Percentiles rank a stretch among this genome's conserved stretches.
phyloP scores from a whole-genome alignment of 2,113 vertebrate genomes.

The Neopipo cinnamomea region DNA sequence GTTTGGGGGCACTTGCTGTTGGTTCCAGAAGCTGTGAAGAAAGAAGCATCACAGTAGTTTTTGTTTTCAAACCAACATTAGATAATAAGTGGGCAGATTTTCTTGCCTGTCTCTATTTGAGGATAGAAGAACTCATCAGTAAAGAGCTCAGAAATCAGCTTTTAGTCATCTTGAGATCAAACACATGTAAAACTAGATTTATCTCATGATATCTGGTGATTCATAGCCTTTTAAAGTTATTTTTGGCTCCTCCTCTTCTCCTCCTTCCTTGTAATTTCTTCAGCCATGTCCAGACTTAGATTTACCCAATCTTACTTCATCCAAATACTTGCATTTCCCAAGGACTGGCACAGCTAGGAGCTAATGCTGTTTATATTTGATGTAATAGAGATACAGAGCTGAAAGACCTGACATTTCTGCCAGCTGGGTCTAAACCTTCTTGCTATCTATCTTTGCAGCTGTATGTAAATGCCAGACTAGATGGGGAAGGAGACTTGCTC shows the following conservation, averaged over 20 bases:
- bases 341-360: neutral
- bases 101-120: neutral
- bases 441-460: conserved; percentile 31
- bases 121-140: neutral
- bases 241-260: conserved; percentile 1
- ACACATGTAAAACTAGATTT: neutral
- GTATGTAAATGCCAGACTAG: neutral
- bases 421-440: conserved; percentile 18
- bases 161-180: neutral
- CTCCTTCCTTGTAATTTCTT: neutral
- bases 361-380: conserved; percentile 19
- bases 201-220: neutral
- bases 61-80: neutral
- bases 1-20: neutral
- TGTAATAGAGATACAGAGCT: conserved; percentile 34
- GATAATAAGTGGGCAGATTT: neutral
- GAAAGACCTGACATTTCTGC: conserved; percentile 20
- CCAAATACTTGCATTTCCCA: neutral
- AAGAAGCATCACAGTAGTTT: neutral
- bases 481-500: neutral
- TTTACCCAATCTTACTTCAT: neutral
- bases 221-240: neutral
- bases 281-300: neutral
- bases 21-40: neutral
- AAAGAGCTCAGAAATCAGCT: neutral